Evolutionary conservation across 2,888 invertebrate species (phyloP).

Genomic region (Autographa gamma): DNA sequence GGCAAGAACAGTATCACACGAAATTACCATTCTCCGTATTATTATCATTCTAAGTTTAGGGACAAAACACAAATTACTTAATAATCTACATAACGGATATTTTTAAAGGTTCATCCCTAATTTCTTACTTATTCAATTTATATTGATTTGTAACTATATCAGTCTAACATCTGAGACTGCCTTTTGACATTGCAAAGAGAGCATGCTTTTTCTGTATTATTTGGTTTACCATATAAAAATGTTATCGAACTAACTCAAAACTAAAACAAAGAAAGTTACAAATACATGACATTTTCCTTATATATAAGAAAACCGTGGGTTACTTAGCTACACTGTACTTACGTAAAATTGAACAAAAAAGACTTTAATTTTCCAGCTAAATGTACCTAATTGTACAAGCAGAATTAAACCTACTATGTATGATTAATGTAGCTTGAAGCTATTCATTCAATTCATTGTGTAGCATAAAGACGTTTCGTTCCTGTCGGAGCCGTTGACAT

Average conservation of each 20-base stretch:
- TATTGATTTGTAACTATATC: too few relatives aligned
- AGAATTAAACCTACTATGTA: conserved; percentile 2
- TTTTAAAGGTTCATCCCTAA: too few relatives aligned
- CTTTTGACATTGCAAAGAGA: neutral
- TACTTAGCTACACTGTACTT: neutral
- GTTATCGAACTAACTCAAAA: neutral
- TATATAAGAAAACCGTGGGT: neutral
- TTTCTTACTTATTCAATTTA: too few relatives aligned
- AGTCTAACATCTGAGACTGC: neutral
- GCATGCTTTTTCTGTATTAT: neutral
- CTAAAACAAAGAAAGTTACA: neutral
- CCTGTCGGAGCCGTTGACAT: conserved; percentile 37
- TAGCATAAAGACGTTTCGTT: conserved; percentile 33
- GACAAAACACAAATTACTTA: too few relatives aligned
- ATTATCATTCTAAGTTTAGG: too few relatives aligned
- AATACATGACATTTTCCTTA: neutral
- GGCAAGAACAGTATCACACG: too few relatives aligned
- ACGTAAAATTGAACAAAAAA: conserved; percentile 14
- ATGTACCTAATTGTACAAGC: conserved; percentile 19
- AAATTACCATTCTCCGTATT: too few relatives aligned
- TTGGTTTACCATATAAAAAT: too few relatives aligned
- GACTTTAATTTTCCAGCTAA: conserved; percentile 18
- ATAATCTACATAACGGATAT: too few relatives aligned
- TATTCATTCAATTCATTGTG: conserved; percentile 37
- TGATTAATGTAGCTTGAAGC: conserved; percentile 23